Evolutionary conservation across 2,888 invertebrate species (phyloP).

Genomic region (Athripsodes cinereus): DNA sequence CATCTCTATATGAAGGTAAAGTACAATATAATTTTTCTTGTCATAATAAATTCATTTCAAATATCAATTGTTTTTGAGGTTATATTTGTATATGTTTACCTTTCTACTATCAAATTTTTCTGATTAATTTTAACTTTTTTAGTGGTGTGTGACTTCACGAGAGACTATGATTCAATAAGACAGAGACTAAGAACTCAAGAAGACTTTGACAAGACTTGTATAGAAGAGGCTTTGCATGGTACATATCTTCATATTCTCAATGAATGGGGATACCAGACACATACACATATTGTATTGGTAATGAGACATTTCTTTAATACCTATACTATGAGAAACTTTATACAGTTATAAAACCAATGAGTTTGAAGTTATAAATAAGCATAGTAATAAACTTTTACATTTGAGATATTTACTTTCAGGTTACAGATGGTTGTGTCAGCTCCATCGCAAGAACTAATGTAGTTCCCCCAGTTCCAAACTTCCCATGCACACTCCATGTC

Average conservation of each 20-base stretch:
- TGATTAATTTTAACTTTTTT: too few species aligned
- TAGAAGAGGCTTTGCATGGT: conserved; percentile 73
- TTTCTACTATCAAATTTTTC: too few species aligned
- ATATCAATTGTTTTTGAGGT: too few species aligned
- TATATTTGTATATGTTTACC: too few species aligned
- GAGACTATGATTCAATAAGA: conserved; percentile 79
- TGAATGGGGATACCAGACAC: conserved; percentile 86
- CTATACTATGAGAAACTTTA: too few species aligned
- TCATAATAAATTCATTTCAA: too few species aligned
- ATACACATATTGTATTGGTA: conserved; percentile 62
- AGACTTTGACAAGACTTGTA: conserved; percentile 80
- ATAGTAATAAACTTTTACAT: too few species aligned
- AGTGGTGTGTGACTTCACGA: conserved; percentile 78
- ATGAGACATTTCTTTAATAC: too few species aligned
- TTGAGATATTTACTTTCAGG: conserved; percentile 31
- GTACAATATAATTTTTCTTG: neutral
- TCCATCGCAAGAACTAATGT: conserved; percentile 38
- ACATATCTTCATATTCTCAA: conserved; percentile 72
- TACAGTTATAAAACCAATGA: too few species aligned
- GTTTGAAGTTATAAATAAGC: too few species aligned
- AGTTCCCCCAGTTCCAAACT: conserved; percentile 66
- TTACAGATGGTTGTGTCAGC: conserved; percentile 47
- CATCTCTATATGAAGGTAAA: conserved; percentile 25
- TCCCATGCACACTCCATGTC: conserved; percentile 76
- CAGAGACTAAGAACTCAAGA: conserved; percentile 69